Evolutionary conservation across 1,140 invertebrate species (phyloP).

Genomic region (Vanessa atalanta): DNA sequence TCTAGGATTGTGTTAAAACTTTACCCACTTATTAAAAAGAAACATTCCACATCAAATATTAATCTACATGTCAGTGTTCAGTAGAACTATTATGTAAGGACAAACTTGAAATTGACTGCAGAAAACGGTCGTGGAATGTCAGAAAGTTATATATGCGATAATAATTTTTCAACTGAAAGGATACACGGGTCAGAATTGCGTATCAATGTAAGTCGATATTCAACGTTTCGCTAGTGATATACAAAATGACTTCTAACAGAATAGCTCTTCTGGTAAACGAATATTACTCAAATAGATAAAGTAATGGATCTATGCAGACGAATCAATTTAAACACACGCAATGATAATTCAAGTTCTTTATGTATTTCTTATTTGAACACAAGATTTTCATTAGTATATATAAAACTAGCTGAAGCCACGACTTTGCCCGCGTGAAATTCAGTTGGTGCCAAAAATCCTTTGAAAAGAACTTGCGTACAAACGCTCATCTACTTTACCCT

Average conservation of each 20-base stretch:
- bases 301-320: not conserved
- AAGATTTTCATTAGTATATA: not conserved
- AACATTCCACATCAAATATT: not conserved
- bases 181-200: no score
- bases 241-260: not conserved
- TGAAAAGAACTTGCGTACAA: no score
- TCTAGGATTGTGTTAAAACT: no score
- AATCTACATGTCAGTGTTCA: not conserved
- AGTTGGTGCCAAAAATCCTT: no score
- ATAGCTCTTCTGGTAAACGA: not conserved
- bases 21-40: not conserved
- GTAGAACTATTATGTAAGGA: no score
- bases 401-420: not conserved
- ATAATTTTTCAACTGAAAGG: not conserved
- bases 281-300: constrained; percentile 10
- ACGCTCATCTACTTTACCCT: no score
- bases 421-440: no score
- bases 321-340: constrained; percentile 7
- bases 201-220: no score
- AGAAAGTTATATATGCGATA: no score
- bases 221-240: not conserved
- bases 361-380: not conserved
- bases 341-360: not conserved
- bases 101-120: no score
- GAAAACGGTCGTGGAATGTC: no score